These are phyloP conservation scores for Nestor notabilis DNA, from an alignment of 2,113 vertebrate species.

Conservation along the genomic window DNA sequence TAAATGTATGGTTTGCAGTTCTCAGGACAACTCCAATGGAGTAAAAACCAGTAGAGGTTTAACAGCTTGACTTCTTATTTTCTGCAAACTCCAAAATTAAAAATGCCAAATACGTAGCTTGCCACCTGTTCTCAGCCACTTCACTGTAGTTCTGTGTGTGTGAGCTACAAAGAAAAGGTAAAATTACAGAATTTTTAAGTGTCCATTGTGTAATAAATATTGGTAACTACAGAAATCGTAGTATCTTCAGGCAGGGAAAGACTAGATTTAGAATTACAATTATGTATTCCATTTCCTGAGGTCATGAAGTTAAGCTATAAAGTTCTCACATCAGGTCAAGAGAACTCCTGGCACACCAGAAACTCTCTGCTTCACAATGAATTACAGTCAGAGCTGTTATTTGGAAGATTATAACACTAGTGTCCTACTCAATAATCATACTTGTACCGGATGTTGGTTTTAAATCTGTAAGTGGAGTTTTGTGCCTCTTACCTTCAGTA, in stretches of 20 bases:
- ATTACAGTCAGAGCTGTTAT: neutral
- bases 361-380: neutral
- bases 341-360: neutral
- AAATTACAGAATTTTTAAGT: neutral
- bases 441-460: neutral
- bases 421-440: neutral
- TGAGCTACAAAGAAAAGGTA: neutral
- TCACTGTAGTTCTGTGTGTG: fast-evolving
- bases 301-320: neutral
- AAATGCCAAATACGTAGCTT: neutral
- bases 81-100: neutral
- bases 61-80: neutral
- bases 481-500: neutral
- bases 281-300: neutral
- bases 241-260: neutral
- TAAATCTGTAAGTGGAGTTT: neutral
- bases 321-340: neutral
- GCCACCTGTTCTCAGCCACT: neutral
- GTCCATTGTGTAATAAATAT: neutral
- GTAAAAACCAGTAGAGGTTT: neutral
- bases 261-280: neutral
- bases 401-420: neutral
- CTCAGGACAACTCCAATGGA: neutral
- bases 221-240: neutral
- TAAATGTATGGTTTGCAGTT: neutral